A percentile compares a stretch with the other conserved stretches of the same genome.
These are phyloP conservation scores for Ovibos moschatus DNA, from an alignment of 2,113 vertebrate species.

Conservation along the genomic window DNA sequence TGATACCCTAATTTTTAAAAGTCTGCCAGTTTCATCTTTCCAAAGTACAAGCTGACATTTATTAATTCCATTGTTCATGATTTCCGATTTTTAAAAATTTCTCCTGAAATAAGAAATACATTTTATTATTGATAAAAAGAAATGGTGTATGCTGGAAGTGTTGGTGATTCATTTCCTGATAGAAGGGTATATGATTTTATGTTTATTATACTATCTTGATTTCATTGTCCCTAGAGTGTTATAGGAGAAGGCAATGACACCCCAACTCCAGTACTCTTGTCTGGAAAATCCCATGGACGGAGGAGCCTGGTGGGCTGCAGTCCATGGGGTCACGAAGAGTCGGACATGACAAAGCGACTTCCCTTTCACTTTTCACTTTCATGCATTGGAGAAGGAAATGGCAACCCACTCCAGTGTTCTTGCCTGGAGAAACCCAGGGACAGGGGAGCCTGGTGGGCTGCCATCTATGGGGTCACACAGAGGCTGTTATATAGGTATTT, in stretches of 20 bases:
- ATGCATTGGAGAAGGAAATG: too few relatives aligned
- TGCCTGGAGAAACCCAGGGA: too few relatives aligned
- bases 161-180: neutral
- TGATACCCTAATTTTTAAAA: neutral
- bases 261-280: too few relatives aligned
- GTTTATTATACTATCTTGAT: neutral
- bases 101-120: neutral
- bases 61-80: neutral
- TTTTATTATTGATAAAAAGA: conserved; percentile 14
- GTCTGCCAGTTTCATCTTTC: neutral
- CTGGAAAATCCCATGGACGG: too few relatives aligned
- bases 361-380: too few relatives aligned
- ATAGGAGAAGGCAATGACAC: neutral
- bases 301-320: too few relatives aligned
- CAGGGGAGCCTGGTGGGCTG: too few relatives aligned
- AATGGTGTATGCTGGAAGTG: neutral
- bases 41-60: neutral
- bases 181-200: neutral
- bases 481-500: neutral
- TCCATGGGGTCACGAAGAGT: too few relatives aligned
- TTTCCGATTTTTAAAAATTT: conserved; percentile 22
- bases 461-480: too few relatives aligned
- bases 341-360: too few relatives aligned
- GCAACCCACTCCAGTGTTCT: too few relatives aligned
- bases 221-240: neutral